Evolutionary conservation across 2,888 invertebrate species (phyloP).

Genomic region (Empis stercorea): DNA sequence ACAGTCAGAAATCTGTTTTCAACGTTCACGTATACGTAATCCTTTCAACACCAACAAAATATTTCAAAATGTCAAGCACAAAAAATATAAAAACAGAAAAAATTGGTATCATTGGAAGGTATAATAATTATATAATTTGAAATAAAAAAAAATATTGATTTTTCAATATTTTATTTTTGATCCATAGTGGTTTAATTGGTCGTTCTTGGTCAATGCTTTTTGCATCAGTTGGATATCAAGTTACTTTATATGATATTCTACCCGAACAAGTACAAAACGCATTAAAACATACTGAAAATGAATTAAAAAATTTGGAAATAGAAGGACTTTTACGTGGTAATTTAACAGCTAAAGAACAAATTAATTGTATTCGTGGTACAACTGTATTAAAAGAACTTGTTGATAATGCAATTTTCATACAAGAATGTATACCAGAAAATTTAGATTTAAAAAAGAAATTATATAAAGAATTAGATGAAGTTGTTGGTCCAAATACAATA

Average conservation of each 20-base stretch:
- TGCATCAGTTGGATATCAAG: constrained; percentile 81
- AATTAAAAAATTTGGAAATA: constrained; percentile 56
- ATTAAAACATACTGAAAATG: constrained; percentile 56
- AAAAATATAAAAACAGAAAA: constrained; percentile 42
- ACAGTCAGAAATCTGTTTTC: too few species aligned
- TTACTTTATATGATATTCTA: constrained; percentile 72
- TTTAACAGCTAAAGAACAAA: constrained; percentile 62
- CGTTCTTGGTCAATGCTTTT: constrained; percentile 96
- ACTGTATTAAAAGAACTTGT: constrained; percentile 56
- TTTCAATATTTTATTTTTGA: too few species aligned
- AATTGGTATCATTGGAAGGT: constrained; percentile 69
- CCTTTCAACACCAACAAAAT: too few species aligned
- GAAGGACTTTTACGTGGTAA: constrained; percentile 63
- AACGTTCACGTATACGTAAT: too few species aligned
- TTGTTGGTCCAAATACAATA: constrained; percentile 63
- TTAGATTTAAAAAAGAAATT: constrained; percentile 72
- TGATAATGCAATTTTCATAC: constrained; percentile 65
- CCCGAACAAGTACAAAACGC: constrained; percentile 62
- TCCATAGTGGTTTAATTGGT: constrained; percentile 82
- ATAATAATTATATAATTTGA: constrained; percentile 16
- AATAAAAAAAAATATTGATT: background rate
- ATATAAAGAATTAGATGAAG: constrained; percentile 61
- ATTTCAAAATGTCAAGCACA: too few species aligned
- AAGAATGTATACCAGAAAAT: constrained; percentile 90
- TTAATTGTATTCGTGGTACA: constrained; percentile 60